These are phyloP conservation scores for Spinibarbus caldwelli DNA, from an alignment of 2,797 vertebrate genomes.

Conservation along the genomic window DNA sequence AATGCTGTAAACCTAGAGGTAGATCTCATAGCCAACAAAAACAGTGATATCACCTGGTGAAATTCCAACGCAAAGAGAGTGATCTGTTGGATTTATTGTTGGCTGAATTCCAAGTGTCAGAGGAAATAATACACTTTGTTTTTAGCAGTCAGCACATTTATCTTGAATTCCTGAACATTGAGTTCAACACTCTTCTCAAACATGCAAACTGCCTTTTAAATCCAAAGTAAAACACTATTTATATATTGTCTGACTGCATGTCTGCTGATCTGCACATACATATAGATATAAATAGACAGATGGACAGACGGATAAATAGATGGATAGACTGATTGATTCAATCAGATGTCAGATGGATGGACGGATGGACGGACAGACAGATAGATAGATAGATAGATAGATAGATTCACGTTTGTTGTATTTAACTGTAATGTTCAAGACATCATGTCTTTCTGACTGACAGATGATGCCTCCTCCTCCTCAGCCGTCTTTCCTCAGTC, in stretches of 20 bases:
- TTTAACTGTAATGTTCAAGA: background rate
- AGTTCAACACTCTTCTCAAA: slow-evolving; percentile 12
- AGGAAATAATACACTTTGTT: slow-evolving; percentile 28
- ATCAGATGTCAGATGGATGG: too few relatives aligned
- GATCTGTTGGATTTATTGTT: slow-evolving; percentile 21
- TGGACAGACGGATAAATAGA: background rate
- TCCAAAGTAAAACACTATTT: background rate
- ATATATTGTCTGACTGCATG: background rate
- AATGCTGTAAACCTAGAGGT: slow-evolving; percentile 1
- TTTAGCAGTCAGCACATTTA: slow-evolving; percentile 29
- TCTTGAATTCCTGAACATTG: background rate
- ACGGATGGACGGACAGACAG: background rate
- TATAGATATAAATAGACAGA: background rate
- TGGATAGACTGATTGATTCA: background rate
- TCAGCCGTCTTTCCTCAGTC: slow-evolving; percentile 75
- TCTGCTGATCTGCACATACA: background rate
- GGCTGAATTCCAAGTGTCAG: background rate
- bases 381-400: background rate
- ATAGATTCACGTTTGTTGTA: background rate
- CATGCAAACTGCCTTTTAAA: background rate
- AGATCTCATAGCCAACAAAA: slow-evolving; percentile 26
- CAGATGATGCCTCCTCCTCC: slow-evolving; percentile 75
- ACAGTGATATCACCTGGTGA: slow-evolving; percentile 30
- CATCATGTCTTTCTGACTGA: slow-evolving; percentile 30
- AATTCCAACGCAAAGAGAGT: background rate